Evolutionary conservation across 2,113 vertebrate species (phyloP).

Genomic region (Hymenochirus boettgeri): DNA sequence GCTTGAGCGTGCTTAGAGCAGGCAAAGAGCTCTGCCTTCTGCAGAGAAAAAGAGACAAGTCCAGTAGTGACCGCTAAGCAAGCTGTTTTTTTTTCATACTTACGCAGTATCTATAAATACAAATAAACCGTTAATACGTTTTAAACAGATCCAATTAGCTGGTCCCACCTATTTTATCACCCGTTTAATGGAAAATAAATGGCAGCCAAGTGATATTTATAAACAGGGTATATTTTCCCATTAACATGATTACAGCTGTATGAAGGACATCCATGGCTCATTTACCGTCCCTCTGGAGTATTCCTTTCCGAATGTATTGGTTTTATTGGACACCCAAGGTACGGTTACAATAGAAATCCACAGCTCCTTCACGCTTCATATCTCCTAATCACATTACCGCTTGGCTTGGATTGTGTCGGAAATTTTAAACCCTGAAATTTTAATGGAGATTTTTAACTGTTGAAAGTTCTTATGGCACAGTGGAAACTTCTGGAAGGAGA

Average conservation of each 20-base stretch:
- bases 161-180: no score
- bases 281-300: background rate
- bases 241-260: background rate
- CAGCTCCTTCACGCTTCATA: constrained; percentile 4
- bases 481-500: no score
- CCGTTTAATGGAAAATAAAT: background rate
- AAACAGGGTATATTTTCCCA: background rate
- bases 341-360: background rate
- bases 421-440: background rate
- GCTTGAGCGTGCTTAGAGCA: no score
- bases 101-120: no score
- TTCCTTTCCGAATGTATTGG: background rate
- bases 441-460: background rate
- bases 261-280: background rate
- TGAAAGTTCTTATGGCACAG: background rate
- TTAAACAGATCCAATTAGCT: no score
- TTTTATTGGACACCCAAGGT: background rate
- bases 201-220: background rate
- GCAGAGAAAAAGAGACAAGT: no score
- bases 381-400: constrained; percentile 11
- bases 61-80: no score
- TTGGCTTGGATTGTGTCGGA: background rate
- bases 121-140: no score
- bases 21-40: no score
- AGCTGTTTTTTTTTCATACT: no score